Conservation (phyloP, 2,797 vertebrate genomes). For the Borostomias antarcticus region DNA sequence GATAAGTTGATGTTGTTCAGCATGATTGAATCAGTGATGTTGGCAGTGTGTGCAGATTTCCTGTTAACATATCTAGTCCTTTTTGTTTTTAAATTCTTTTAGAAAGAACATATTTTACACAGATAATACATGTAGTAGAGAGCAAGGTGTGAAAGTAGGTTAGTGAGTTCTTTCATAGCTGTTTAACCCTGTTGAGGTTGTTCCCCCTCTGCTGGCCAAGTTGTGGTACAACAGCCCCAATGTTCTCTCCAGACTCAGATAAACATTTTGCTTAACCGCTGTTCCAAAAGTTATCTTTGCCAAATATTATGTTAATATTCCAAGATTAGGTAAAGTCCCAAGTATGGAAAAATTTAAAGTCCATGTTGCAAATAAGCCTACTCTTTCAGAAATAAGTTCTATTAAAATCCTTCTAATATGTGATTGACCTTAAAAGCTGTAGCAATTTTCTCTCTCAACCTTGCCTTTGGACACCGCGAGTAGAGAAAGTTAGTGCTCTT, state of each 20-base stretch:
- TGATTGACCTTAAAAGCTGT: not conserved
- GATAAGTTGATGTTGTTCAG: too few species aligned
- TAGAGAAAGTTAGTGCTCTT: not conserved
- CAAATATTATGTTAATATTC: not conserved
- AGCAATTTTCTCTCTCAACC: conserved; percentile 3
- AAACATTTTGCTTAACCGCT: conserved; percentile 31
- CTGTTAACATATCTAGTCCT: not conserved
- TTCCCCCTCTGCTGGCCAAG: conserved; percentile 73
- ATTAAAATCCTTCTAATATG: not conserved
- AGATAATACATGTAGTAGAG: conserved; percentile 5
- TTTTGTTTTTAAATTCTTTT: not conserved
- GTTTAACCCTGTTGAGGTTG: conserved; percentile 47
- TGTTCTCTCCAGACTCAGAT: conserved; percentile 23
- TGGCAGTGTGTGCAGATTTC: not conserved
- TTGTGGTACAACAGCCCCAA: conserved; percentile 48
- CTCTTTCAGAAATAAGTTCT: not conserved
- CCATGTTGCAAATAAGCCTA: not conserved
- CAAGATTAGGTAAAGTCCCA: not conserved
- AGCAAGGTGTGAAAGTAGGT: conserved; percentile 13
- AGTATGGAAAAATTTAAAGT: not conserved
- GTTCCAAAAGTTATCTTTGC: conserved; percentile 35
- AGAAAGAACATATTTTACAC: not conserved
- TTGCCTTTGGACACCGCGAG: not conserved
- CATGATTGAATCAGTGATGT: not conserved
- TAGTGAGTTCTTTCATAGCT: conserved; percentile 34